Evolutionary conservation across 2,113 vertebrate genomes (phyloP).

Genomic region (Melanotaenia duboulayi): DNA sequence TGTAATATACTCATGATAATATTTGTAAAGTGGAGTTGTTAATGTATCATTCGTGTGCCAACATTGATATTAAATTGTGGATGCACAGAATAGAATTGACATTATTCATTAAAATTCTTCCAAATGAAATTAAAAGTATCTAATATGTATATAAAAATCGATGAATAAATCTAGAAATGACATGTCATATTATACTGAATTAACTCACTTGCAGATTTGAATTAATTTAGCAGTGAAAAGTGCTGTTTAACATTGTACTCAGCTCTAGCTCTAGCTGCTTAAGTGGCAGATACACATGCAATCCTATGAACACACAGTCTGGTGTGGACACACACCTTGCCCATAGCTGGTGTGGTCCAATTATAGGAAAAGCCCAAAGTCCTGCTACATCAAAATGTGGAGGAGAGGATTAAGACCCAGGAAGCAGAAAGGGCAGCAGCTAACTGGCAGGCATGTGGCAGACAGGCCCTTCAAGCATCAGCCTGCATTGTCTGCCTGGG

Average conservation of each 20-base stretch:
- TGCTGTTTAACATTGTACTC: too few species aligned
- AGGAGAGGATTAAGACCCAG: conserved; percentile 64
- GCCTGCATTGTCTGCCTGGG: conserved; percentile 40
- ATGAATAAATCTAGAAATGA: neutral
- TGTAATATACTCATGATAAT: too few species aligned
- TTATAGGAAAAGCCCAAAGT: conserved; percentile 64
- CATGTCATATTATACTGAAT: neutral
- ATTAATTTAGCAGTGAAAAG: too few species aligned
- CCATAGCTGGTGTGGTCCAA: conserved; percentile 52
- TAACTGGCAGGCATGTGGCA: conserved; percentile 60
- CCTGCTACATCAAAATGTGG: conserved; percentile 64
- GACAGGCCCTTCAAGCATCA: conserved; percentile 53
- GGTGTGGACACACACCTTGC: conserved; percentile 47
- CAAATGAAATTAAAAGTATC: neutral
- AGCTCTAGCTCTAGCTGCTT: neutral
- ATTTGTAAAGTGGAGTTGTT: too few species aligned
- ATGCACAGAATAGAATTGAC: neutral
- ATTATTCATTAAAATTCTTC: neutral
- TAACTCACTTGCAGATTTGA: neutral
- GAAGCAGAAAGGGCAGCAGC: conserved; percentile 49
- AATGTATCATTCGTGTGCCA: too few species aligned
- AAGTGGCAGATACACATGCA: neutral
- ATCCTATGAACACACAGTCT: conserved; percentile 8
- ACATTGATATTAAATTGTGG: too few species aligned
- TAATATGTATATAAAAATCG: neutral